Evolutionary conservation across 2,888 invertebrate species (phyloP).

Genomic region (Penaeus monodon): DNA sequence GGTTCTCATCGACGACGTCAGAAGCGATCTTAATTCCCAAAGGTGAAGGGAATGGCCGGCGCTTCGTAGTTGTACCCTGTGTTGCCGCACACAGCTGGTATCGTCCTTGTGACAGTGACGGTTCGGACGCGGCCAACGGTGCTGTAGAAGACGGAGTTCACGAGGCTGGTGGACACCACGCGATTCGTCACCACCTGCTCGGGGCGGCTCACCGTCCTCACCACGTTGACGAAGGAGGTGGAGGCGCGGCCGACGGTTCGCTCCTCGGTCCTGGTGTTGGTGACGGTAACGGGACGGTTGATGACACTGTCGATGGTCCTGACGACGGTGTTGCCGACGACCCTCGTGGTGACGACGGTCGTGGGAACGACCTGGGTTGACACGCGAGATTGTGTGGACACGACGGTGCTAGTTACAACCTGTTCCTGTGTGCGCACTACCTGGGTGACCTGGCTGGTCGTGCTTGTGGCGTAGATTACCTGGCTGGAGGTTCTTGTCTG

Average conservation of each 20-base stretch:
- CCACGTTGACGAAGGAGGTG: conserved; percentile 4
- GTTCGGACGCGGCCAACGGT: conserved; percentile 25
- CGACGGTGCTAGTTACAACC: conserved; percentile 8
- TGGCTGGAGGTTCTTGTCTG: conserved; percentile 31
- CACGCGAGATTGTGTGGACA: neutral
- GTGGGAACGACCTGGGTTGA: neutral
- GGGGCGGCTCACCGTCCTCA: neutral
- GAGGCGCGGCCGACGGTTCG: conserved; percentile 8
- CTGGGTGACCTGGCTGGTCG: conserved; percentile 20
- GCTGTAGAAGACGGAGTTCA: neutral
- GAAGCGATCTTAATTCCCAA: neutral
- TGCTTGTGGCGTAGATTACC: conserved; percentile 31
- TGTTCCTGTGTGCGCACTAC: neutral
- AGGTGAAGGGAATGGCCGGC: conserved; percentile 25
- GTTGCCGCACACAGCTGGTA: conserved; percentile 11
- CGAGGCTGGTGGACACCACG: neutral
- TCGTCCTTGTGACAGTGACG: conserved; percentile 29
- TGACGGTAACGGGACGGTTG: conserved; percentile 27
- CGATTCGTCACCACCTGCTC: conserved; percentile 20
- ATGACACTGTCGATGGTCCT: conserved; percentile 11
- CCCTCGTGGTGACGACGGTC: conserved; percentile 16
- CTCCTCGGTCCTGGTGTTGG: conserved; percentile 16
- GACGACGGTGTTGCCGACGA: conserved; percentile 20
- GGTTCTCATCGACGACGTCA: too few species aligned
- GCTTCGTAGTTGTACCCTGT: conserved; percentile 41